phyloP scores from a whole-genome alignment of 2,797 vertebrate species.

The Aratinga solstitialis region DNA sequence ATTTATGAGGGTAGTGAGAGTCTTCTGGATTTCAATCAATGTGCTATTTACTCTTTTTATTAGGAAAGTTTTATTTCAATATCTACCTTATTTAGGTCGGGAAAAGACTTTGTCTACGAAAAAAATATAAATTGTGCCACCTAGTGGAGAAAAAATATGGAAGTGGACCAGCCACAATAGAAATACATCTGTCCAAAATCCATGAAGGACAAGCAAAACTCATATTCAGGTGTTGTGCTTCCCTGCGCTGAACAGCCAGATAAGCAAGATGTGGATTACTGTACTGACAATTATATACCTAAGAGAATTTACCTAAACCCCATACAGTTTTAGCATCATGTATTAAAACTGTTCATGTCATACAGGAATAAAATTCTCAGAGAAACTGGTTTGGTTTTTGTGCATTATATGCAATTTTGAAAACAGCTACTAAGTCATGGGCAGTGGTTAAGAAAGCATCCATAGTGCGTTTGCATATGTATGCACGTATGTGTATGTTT shows the following conservation, averaged over 20 bases:
- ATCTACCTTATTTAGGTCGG: not conserved
- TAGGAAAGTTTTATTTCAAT: conserved; percentile 18
- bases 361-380: not conserved
- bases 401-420: not conserved
- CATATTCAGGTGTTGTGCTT: not conserved
- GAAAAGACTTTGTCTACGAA: conserved; percentile 15
- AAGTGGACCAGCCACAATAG: not conserved
- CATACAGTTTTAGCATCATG: not conserved
- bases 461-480: not conserved
- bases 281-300: not conserved
- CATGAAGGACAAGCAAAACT: not conserved
- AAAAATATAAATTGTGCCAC: conserved; percentile 74
- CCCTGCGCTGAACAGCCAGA: not conserved
- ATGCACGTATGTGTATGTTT: not conserved
- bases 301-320: not conserved
- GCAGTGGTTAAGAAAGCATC: not conserved
- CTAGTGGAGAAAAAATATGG: conserved; percentile 65
- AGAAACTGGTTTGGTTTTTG: not conserved
- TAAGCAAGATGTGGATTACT: not conserved
- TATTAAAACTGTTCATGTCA: not conserved
- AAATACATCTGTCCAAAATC: not conserved
- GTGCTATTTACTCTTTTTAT: conserved; percentile 32
- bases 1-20: not conserved
- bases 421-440: not conserved
- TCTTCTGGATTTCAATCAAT: not conserved